phyloP scores from a whole-genome alignment of 1,140 invertebrate genomes.

The Penaeus indicus region DNA sequence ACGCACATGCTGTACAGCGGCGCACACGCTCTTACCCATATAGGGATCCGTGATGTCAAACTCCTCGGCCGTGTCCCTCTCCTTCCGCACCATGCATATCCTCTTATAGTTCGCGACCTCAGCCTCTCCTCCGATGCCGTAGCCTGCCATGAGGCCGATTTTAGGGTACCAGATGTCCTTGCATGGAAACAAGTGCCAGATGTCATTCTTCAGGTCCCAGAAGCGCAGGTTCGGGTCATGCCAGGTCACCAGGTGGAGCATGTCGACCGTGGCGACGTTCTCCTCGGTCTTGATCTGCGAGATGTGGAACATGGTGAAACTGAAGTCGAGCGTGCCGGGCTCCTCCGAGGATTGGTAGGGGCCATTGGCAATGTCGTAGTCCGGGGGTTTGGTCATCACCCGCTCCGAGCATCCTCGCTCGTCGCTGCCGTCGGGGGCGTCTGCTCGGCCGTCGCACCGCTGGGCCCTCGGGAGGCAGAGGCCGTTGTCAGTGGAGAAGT shows the following conservation, averaged over 20 bases:
- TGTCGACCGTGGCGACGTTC: neutral
- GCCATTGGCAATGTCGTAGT: neutral
- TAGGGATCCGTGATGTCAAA: no score
- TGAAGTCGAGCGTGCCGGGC: neutral
- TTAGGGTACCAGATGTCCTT: no score
- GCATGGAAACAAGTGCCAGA: no score
- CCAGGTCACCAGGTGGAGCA: neutral
- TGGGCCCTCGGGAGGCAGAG: neutral
- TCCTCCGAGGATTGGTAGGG: neutral
- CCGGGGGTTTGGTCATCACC: neutral
- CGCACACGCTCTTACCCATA: no score
- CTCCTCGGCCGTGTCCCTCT: no score
- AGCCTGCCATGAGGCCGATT: no score
- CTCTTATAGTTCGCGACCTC: no score
- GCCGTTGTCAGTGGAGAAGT: slow-evolving; percentile 12
- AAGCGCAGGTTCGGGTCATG: neutral
- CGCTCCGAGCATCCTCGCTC: neutral
- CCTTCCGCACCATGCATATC: no score
- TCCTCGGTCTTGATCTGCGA: neutral
- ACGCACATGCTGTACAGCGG: no score
- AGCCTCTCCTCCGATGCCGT: no score
- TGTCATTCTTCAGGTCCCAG: neutral
- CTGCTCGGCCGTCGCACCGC: neutral
- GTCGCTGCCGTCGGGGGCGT: slow-evolving; percentile 26
- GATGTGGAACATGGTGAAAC: neutral